Conservation (phyloP, 2,797 vertebrate genomes). For the Sylvia borin region DNA sequence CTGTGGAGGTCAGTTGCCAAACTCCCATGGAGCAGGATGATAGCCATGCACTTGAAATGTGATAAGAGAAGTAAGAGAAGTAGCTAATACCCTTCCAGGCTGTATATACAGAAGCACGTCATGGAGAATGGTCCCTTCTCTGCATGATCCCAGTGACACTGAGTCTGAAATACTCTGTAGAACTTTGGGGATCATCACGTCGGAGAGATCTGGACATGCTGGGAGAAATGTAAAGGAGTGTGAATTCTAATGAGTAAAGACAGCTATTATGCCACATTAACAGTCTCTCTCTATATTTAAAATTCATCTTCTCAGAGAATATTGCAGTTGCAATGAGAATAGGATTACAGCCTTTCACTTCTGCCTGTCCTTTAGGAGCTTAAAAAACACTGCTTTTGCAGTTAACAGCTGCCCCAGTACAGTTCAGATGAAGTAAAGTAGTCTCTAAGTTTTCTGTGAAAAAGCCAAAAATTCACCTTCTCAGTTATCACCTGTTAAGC, state of each 20-base stretch:
- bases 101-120: neutral
- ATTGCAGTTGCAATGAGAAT: neutral
- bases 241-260: neutral
- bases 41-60: slow-evolving; percentile 31
- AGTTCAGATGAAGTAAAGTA: neutral
- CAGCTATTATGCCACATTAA: neutral
- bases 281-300: neutral
- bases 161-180: neutral
- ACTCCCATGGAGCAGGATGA: neutral
- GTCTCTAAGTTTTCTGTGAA: neutral
- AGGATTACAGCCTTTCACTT: neutral
- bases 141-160: neutral
- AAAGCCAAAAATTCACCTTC: slow-evolving; percentile 6
- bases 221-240: neutral
- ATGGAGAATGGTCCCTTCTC: slow-evolving; percentile 30
- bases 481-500: neutral
- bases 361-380: neutral
- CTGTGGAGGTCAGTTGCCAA: neutral
- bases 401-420: neutral
- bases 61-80: slow-evolving; percentile 4
- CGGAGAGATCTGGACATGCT: neutral
- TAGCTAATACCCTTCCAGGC: slow-evolving; percentile 21
- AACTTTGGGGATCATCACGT: neutral
- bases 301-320: neutral
- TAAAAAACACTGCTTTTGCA: neutral